These are phyloP conservation scores for Meandrina meandrites DNA, from an alignment of 92 coral and sea anemone genomes.

Conservation along the genomic window DNA sequence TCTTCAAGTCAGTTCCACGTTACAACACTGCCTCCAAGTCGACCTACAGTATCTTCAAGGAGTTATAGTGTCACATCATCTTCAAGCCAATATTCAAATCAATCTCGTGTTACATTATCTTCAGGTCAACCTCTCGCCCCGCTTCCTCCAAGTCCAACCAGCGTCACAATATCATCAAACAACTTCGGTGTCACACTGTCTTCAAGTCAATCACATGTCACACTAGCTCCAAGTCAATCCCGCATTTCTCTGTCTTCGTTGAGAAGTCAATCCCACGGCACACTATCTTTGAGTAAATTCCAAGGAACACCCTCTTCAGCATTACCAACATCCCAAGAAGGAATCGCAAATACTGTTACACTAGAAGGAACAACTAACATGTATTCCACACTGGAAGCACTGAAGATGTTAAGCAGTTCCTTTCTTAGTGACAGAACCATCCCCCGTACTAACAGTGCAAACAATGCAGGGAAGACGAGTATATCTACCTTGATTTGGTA, in stretches of 20 bases:
- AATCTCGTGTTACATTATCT: not conserved
- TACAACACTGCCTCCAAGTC: not conserved
- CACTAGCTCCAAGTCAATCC: not conserved
- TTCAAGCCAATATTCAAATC: not conserved
- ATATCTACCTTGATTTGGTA: not conserved
- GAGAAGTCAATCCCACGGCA: not conserved
- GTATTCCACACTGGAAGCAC: not conserved
- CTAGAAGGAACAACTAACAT: not conserved
- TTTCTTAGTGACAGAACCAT: not conserved
- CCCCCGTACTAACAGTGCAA: not conserved
- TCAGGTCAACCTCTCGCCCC: not conserved
- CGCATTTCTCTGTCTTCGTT: not conserved
- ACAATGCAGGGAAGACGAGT: not conserved
- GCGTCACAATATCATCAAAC: not conserved
- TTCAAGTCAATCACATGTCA: not conserved
- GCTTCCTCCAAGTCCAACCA: not conserved
- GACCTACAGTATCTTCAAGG: not conserved
- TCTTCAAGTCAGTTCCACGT: not conserved
- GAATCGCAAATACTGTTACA: not conserved
- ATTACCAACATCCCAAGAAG: not conserved
- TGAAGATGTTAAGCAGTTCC: not conserved
- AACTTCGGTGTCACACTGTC: not conserved
- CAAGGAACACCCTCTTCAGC: not conserved
- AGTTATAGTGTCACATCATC: not conserved
- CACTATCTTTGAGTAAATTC: too few relatives aligned